phyloP scores from a whole-genome alignment of 2,113 vertebrate species.

The Semnopithecus entellus region DNA sequence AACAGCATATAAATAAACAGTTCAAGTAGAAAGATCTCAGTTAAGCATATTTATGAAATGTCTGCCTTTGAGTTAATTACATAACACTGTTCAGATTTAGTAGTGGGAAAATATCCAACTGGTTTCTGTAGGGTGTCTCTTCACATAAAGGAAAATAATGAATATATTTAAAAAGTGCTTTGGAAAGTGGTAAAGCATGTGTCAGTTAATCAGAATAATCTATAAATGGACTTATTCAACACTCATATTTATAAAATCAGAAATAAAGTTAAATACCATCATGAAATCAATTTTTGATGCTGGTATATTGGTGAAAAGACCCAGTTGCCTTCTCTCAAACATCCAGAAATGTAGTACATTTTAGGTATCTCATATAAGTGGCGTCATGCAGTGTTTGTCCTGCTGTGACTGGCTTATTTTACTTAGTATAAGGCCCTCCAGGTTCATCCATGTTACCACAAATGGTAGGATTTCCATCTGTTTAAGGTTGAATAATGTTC shows the following conservation, averaged over 20 bases:
- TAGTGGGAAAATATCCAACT: background rate
- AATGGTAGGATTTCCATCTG: background rate
- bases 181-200: background rate
- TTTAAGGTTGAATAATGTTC: background rate
- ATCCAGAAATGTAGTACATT: background rate
- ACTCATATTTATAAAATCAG: constrained; percentile 6
- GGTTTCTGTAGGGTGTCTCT: background rate
- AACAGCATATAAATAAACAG: background rate
- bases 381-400: background rate
- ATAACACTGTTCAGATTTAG: background rate
- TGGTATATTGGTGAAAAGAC: background rate
- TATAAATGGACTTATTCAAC: background rate
- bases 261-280: background rate
- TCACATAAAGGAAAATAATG: background rate
- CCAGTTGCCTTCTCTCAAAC: background rate
- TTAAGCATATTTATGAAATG: constrained; percentile 34
- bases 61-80: constrained; percentile 33
- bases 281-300: background rate
- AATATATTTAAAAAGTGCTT: constrained; percentile 12
- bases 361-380: background rate
- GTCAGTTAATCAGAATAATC: background rate
- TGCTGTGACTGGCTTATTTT: background rate
- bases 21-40: background rate
- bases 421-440: background rate
- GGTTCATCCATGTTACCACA: background rate